Conservation (phyloP, 1,140 invertebrate genomes). For the Leptopilina clavipes region DNA sequence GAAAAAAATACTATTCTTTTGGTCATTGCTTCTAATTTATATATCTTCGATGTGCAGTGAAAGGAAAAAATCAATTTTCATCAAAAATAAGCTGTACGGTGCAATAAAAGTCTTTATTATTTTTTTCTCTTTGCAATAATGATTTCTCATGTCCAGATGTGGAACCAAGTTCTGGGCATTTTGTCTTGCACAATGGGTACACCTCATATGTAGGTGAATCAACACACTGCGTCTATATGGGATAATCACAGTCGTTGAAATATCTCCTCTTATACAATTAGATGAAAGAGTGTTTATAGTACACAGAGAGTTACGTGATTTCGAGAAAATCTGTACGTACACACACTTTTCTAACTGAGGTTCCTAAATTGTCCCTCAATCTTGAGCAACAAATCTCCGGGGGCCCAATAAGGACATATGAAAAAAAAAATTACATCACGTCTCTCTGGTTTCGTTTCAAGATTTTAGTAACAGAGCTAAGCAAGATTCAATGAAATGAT, state of each 20-base stretch:
- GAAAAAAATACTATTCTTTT: too few species aligned
- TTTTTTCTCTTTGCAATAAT: too few species aligned
- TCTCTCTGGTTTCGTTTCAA: conserved; percentile 10
- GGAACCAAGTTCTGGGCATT: conserved; percentile 6
- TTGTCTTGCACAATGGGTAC: not conserved
- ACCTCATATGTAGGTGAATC: not conserved
- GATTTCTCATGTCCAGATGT: too few species aligned
- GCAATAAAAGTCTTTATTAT: too few species aligned
- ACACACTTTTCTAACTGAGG: not conserved
- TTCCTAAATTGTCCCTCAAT: not conserved
- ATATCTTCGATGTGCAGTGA: too few species aligned
- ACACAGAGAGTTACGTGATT: conserved; percentile 2
- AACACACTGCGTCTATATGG: conserved; percentile 26
- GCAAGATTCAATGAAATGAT: not conserved
- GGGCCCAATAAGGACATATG: not conserved
- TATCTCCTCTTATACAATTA: conserved; percentile 10
- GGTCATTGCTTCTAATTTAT: too few species aligned
- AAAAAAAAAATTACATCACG: conserved; percentile 17
- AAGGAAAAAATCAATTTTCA: too few species aligned
- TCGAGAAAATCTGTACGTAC: not conserved
- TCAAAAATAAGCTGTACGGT: too few species aligned
- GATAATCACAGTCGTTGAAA: conserved; percentile 29
- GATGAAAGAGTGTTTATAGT: not conserved
- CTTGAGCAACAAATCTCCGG: not conserved
- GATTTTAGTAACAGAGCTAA: conserved; percentile 34